Conservation (phyloP, 2,797 vertebrate genomes). For the Rhinophrynus dorsalis region DNA sequence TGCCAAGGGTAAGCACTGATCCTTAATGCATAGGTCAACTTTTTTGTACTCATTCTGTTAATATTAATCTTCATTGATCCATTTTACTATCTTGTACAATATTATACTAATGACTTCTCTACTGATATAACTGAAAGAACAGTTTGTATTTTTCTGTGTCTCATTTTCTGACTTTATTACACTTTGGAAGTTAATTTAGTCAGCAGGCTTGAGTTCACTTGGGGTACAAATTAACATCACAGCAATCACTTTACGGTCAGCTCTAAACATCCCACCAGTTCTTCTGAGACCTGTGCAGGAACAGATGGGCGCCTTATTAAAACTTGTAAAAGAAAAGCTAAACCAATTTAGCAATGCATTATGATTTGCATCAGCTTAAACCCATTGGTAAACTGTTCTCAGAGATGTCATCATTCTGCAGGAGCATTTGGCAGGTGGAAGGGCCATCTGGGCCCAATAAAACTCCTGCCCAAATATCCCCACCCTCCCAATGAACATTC, state of each 20-base stretch:
- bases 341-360: slow-evolving; percentile 54
- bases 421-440: slow-evolving; percentile 45
- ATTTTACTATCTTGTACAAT: no score
- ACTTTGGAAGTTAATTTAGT: slow-evolving; percentile 15
- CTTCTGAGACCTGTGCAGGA: slow-evolving; percentile 32
- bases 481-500: background rate
- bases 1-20: no score
- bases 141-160: background rate
- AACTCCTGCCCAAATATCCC: background rate
- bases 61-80: no score
- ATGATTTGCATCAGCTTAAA: slow-evolving; percentile 57
- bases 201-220: slow-evolving; percentile 36
- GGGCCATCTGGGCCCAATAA: slow-evolving; percentile 58
- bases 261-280: slow-evolving; percentile 33
- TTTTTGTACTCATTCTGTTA: no score
- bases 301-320: slow-evolving; percentile 49
- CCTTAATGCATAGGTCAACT: no score
- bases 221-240: slow-evolving; percentile 43
- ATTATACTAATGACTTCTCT: no score
- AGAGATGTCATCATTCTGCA: slow-evolving; percentile 49
- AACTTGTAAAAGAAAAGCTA: slow-evolving; percentile 47
- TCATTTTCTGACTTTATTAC: slow-evolving; percentile 28
- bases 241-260: slow-evolving; percentile 37
- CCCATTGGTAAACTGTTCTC: slow-evolving; percentile 30
- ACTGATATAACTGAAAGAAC: background rate